Conservation (phyloP, 2,797 vertebrate genomes). For the Gadopsis bispinosus region DNA sequence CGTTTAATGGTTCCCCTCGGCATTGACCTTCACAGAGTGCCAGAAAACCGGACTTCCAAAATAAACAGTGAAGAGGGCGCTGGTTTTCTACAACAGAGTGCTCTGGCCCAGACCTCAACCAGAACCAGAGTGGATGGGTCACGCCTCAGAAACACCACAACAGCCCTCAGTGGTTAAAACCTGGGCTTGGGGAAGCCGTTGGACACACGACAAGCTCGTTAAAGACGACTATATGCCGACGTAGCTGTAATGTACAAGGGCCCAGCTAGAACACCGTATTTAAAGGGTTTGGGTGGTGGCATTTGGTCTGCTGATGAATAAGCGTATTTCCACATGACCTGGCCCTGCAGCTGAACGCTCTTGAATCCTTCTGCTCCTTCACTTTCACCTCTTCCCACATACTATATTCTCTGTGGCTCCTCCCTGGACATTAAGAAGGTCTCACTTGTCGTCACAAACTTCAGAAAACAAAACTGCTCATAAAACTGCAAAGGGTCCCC, state of each 20-base stretch:
- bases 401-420: slow-evolving; percentile 6
- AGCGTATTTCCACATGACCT: slow-evolving; percentile 8
- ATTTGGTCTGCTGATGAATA: neutral
- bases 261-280: neutral
- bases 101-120: slow-evolving; percentile 31
- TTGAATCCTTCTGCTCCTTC: neutral
- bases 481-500: neutral
- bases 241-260: neutral
- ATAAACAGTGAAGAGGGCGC: slow-evolving; percentile 62
- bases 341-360: slow-evolving; percentile 19
- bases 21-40: slow-evolving; percentile 52
- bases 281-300: neutral
- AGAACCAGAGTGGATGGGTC: slow-evolving; percentile 29
- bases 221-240: slow-evolving; percentile 14
- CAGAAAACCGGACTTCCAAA: slow-evolving; percentile 65
- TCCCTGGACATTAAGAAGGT: slow-evolving; percentile 20
- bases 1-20: slow-evolving; percentile 43
- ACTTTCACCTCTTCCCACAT: slow-evolving; percentile 11
- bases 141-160: slow-evolving; percentile 28
- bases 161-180: slow-evolving; percentile 33
- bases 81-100: slow-evolving; percentile 61
- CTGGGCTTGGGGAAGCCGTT: neutral
- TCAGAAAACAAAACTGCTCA: neutral
- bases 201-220: slow-evolving; percentile 29
- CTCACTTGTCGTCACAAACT: slow-evolving; percentile 10